Evolutionary conservation across 2,888 invertebrate species (phyloP).

Genomic region (Nyleta sp.): DNA sequence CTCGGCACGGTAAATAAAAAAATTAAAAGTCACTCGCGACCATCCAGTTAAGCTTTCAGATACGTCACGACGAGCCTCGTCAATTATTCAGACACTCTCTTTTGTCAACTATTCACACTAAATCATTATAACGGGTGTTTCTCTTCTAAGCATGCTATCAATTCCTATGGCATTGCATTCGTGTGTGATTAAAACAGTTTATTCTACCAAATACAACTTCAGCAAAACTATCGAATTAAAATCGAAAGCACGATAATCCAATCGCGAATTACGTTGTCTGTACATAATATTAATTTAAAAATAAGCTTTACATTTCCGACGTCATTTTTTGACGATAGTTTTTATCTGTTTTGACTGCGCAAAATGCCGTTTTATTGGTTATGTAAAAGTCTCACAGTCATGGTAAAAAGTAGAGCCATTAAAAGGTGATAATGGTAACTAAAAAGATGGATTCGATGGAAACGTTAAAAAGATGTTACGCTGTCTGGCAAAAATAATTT

Average conservation of each 20-base stretch:
- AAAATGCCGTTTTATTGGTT: conserved; percentile 13
- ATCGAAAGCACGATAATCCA: too few species aligned
- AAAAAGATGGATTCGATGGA: conserved; percentile 2
- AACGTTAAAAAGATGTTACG: conserved; percentile 16
- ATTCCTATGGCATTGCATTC: background rate
- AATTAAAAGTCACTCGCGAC: conserved; percentile 69
- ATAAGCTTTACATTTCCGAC: too few species aligned
- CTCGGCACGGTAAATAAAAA: conserved; percentile 71
- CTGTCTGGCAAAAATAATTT: background rate
- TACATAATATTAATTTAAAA: too few species aligned
- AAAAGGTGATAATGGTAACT: conserved; percentile 16
- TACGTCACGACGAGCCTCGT: conserved; percentile 53
- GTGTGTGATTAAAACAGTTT: too few species aligned
- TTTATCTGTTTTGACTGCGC: conserved; percentile 13
- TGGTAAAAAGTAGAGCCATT: conserved; percentile 15
- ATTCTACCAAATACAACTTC: too few species aligned
- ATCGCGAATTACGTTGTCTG: too few species aligned
- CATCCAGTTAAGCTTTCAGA: conserved; percentile 61
- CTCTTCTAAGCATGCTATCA: conserved; percentile 1
- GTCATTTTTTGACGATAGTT: background rate
- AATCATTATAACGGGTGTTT: conserved; percentile 45
- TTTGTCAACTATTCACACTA: conserved; percentile 56
- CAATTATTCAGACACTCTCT: conserved; percentile 62
- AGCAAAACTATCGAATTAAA: too few species aligned
- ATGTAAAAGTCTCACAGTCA: conserved; percentile 12